A percentile compares a stretch with the other conserved stretches of the same genome.
phyloP scores from a whole-genome alignment of 1,140 invertebrate genomes.

The Latrodectus geometricus region DNA sequence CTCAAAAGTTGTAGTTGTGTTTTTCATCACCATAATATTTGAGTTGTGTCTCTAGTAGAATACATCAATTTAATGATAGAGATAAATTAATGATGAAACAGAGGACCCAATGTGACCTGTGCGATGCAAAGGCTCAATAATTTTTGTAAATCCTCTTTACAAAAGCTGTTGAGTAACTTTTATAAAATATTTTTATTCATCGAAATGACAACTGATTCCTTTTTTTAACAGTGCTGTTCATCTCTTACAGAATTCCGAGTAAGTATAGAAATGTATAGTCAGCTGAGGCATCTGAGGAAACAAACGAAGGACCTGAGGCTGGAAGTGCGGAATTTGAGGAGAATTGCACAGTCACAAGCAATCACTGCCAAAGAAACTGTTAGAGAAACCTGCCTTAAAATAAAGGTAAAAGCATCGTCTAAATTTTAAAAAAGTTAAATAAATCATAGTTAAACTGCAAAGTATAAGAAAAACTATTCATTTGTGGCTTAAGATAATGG shows the following conservation, averaged over 20 bases:
- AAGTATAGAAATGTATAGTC: slow-evolving; percentile 87
- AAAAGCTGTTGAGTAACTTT: too few relatives aligned
- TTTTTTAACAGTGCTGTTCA: neutral
- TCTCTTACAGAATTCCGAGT: slow-evolving; percentile 74
- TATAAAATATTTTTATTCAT: neutral
- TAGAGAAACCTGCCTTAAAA: slow-evolving; percentile 71
- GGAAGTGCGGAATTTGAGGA: slow-evolving; percentile 87
- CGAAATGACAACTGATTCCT: neutral
- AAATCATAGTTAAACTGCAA: too few relatives aligned
- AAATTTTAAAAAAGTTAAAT: too few relatives aligned
- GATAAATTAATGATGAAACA: too few relatives aligned
- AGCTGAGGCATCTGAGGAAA: slow-evolving; percentile 85
- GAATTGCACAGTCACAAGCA: slow-evolving; percentile 90
- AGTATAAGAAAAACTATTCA: too few relatives aligned
- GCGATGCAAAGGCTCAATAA: too few relatives aligned
- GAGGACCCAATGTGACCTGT: too few relatives aligned
- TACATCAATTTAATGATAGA: too few relatives aligned
- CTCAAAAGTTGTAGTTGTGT: too few relatives aligned
- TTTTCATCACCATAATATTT: too few relatives aligned
- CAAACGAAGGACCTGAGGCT: slow-evolving; percentile 88
- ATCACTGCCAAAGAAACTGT: slow-evolving; percentile 91
- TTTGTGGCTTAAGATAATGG: too few relatives aligned
- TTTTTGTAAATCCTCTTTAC: neutral
- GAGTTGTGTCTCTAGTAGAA: too few relatives aligned
- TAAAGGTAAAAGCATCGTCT: slow-evolving; percentile 37